These are phyloP conservation scores for Euzophera pinguis DNA, from an alignment of 2,888 invertebrate species.

Conservation along the genomic window DNA sequence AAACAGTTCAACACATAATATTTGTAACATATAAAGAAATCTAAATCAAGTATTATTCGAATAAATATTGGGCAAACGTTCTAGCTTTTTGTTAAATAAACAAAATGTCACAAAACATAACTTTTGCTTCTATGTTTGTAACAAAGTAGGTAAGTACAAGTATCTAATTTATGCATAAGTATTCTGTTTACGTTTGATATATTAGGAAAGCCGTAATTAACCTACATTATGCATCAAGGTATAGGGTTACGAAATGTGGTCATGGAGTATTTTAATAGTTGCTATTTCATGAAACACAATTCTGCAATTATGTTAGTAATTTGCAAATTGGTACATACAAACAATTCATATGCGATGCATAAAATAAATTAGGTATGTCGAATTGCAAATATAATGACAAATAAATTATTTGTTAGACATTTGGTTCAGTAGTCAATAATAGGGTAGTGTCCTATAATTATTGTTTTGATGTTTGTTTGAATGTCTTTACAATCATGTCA, in stretches of 20 bases:
- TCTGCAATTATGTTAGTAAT: not conserved
- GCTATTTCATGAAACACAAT: not conserved
- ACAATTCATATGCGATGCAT: not conserved
- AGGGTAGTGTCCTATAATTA: not conserved
- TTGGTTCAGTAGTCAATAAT: not conserved
- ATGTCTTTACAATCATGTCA: too few relatives aligned
- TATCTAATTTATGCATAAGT: too few relatives aligned
- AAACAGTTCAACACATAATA: too few relatives aligned
- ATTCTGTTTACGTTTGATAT: not conserved
- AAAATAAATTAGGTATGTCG: not conserved
- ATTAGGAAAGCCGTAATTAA: not conserved
- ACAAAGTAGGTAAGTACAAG: not conserved
- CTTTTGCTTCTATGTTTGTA: too few relatives aligned
- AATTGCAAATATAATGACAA: not conserved
- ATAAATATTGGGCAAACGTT: too few relatives aligned
- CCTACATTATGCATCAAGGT: not conserved
- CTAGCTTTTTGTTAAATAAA: too few relatives aligned
- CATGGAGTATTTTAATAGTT: not conserved
- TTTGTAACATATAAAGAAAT: too few relatives aligned
- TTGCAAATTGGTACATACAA: slow-evolving; percentile 1
- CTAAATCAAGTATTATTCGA: too few relatives aligned
- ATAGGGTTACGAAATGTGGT: not conserved
- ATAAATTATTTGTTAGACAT: not conserved
- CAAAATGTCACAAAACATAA: too few relatives aligned
- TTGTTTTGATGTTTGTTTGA: not conserved